Conservation (phyloP, 2,797 vertebrate species). For the Rhabdophis nuchalis region DNA sequence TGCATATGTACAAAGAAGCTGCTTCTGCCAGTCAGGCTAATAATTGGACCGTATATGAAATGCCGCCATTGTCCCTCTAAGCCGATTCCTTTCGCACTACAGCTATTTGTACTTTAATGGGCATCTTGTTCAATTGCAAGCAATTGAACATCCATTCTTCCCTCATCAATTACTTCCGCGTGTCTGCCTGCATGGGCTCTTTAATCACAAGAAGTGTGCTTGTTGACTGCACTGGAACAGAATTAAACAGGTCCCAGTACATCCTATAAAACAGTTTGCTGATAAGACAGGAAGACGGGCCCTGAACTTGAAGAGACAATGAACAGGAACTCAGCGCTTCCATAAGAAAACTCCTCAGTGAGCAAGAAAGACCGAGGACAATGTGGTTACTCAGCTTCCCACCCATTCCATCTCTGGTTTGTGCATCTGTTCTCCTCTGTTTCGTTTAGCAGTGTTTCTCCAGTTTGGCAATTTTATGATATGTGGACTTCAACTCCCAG, state of each 20-base stretch:
- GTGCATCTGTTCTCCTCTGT: not conserved
- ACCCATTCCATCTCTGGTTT: not conserved
- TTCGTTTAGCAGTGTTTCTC: not conserved
- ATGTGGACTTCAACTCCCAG: not conserved
- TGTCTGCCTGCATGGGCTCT: not conserved
- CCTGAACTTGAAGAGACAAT: not conserved
- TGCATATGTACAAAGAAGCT: not conserved
- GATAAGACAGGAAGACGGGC: not conserved
- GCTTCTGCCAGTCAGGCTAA: not conserved
- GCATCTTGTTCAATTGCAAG: not conserved
- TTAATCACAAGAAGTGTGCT: constrained; percentile 3
- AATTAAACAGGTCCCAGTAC: not conserved
- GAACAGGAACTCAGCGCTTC: not conserved
- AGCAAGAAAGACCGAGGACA: not conserved
- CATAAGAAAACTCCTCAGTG: not conserved
- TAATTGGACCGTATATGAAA: not conserved
- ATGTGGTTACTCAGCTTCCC: not conserved
- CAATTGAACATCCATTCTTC: not conserved
- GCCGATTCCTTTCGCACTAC: not conserved
- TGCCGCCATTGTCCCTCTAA: not conserved
- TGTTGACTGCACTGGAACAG: not conserved
- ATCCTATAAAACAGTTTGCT: not conserved
- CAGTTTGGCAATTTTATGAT: not conserved
- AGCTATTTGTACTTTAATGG: not conserved
- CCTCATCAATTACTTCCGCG: not conserved